Evolutionary conservation across 2,797 vertebrate genomes (phyloP), one percentile per base, ranked within the genome.

Genomic region (Cyprinella venusta): DNA sequence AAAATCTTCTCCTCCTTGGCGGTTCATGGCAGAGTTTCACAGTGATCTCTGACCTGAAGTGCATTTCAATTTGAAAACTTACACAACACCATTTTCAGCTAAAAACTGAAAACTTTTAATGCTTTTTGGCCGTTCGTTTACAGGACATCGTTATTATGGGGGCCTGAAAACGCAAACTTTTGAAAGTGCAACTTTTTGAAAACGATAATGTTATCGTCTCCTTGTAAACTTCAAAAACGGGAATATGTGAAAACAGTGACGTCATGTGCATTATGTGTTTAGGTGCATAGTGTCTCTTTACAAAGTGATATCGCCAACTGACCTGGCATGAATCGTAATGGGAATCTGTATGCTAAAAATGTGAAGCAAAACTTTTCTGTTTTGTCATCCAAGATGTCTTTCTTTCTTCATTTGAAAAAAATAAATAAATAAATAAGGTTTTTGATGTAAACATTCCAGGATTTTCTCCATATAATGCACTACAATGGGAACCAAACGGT

Each of bases 41-140:
- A 71, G 50, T 76, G 63, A 84, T 67, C 59, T 75, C 72, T 69
- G 76, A 71, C 64, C 77, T 76, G 71, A 59, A 78, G 56, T 5
- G 36, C 54, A 50, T 76, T 82, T 77, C 50, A 56, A 15, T 54
- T 76, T 69, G 61, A 75, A 70, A 77, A 63, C 16, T 24, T 36
- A 6, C 59, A 15, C 1, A 6, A 61, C 12, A 61, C 12, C 13
- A 30, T 30, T 63, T 26, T 63, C 24, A 63, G 15, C 13, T 30
- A 16, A 63, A 61, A 15, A 26, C 12, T 0, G 5, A 6, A 56
- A 4, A 56, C 8, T 6, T 26, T 26, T 6, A 24, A 24, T 59
- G 5, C 12, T 6, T 15, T 61, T 63, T 61, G n/a, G 10, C 5
- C 2, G 5, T 15, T 61, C 5, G 24, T 15, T 26, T 26, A 26